Conservation (phyloP, 53 echinoderm and acorn worm species). For the Astropecten irregularis region DNA sequence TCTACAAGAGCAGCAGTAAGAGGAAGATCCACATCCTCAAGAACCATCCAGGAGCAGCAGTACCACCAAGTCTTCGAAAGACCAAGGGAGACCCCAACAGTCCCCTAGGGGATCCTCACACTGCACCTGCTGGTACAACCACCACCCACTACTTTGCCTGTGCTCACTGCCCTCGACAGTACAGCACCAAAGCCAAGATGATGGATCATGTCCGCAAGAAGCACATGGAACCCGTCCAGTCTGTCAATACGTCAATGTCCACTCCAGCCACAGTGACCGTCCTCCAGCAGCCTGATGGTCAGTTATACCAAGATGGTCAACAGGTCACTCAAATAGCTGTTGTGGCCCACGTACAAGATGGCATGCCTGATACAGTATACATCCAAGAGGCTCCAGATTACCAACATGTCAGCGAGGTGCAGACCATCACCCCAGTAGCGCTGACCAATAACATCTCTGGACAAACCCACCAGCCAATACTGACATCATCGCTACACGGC, state of each 20-base stretch:
- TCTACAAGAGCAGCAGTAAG: conserved; percentile 98
- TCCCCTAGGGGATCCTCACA: conserved; percentile 82
- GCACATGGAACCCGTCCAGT: conserved; percentile 90
- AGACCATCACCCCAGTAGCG: conserved; percentile 49
- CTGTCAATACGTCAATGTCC: conserved; percentile 19
- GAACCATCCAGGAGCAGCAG: conserved; percentile 88
- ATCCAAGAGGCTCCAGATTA: conserved; percentile 66
- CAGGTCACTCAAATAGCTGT: conserved; percentile 65
- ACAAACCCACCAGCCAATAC: conserved; percentile 48
- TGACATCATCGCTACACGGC: conserved; percentile 33
- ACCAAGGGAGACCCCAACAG: conserved; percentile 89
- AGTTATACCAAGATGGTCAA: conserved; percentile 51
- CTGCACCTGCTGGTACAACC: conserved; percentile 94
- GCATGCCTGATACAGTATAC: conserved; percentile 61
- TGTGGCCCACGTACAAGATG: conserved; percentile 79
- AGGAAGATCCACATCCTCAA: conserved; percentile 97
- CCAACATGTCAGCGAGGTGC: conserved; percentile 60
- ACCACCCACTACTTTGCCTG: conserved; percentile 99
- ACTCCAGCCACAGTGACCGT: conserved; percentile 31
- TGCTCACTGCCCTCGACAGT: conserved; percentile 98
- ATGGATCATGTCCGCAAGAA: conserved; percentile 99
- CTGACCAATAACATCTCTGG: conserved; percentile 22
- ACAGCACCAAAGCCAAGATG: conserved; percentile 99
- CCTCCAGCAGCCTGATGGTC: conserved; percentile 48
- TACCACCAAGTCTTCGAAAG: conserved; percentile 91